These are phyloP conservation scores for Philereme transversata DNA, from an alignment of 2,888 invertebrate species.

Conservation along the genomic window DNA sequence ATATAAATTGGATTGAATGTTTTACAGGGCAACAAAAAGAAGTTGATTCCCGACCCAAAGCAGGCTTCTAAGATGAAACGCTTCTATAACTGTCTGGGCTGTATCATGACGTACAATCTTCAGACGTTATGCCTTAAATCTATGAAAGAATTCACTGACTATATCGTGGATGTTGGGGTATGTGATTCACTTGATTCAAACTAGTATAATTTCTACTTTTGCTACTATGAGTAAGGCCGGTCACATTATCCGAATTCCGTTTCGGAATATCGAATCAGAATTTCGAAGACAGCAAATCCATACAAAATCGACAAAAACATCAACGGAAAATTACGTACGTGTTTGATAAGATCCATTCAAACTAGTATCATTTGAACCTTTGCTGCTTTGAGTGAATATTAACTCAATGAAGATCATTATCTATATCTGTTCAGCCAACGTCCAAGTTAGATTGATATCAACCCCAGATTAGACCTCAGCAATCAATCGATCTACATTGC, in stretches of 20 bases:
- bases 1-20: neutral
- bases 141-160: slow-evolving; percentile 89
- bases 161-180: slow-evolving; percentile 91
- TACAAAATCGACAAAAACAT: too few species aligned
- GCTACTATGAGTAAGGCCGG: too few species aligned
- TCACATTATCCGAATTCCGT: too few species aligned
- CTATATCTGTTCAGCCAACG: neutral
- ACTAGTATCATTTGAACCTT: too few species aligned
- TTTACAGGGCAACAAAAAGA: slow-evolving; percentile 86
- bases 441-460: neutral
- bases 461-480: slow-evolving; percentile 5
- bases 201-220: neutral
- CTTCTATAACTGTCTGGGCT: slow-evolving; percentile 93
- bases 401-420: too few species aligned
- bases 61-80: slow-evolving; percentile 87
- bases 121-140: slow-evolving; percentile 92
- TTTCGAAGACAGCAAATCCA: too few species aligned
- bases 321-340: too few species aligned
- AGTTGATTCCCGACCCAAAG: slow-evolving; percentile 86
- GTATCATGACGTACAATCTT: slow-evolving; percentile 94
- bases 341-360: too few species aligned
- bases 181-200: slow-evolving; percentile 36
- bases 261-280: too few species aligned
- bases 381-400: too few species aligned
- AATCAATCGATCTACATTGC: slow-evolving; percentile 20